Conservation (phyloP, 2,888 invertebrate species). For the Synanthedon vespiformis region DNA sequence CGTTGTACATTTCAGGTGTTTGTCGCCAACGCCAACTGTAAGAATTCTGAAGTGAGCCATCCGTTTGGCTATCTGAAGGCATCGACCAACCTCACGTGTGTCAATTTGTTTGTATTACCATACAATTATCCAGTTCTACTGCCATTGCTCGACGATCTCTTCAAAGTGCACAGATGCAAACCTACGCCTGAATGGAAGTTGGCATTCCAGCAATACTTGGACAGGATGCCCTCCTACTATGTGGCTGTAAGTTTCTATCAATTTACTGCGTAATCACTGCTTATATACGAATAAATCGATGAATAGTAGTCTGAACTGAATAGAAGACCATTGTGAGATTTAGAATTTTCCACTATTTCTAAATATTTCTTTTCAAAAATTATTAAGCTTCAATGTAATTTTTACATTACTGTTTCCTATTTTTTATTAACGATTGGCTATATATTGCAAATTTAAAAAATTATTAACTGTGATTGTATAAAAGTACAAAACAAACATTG, state of each 20-base stretch:
- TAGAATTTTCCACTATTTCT: too few relatives aligned
- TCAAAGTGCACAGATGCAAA: constrained; percentile 92
- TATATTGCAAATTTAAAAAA: too few relatives aligned
- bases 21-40: constrained; percentile 90
- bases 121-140: constrained; percentile 97
- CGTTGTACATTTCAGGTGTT: constrained; percentile 72
- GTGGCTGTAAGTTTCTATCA: constrained; percentile 70
- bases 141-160: constrained; percentile 92
- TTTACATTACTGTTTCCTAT: too few relatives aligned
- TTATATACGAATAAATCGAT: not conserved
- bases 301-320: not conserved
- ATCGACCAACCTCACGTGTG: constrained; percentile 91
- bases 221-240: constrained; percentile 98
- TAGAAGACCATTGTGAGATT: not conserved
- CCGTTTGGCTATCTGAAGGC: constrained; percentile 99
- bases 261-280: not conserved
- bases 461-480: too few relatives aligned
- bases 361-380: too few relatives aligned
- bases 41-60: constrained; percentile 83
- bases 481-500: too few relatives aligned
- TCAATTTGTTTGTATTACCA: constrained; percentile 97
- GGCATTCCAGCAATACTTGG: constrained; percentile 93
- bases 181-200: constrained; percentile 93
- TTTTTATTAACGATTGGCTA: too few relatives aligned
- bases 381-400: too few relatives aligned